Evolutionary conservation across 2,113 vertebrate species (phyloP), one percentile per base, ranked within the genome.

Genomic region (Carollia perspicillata): DNA sequence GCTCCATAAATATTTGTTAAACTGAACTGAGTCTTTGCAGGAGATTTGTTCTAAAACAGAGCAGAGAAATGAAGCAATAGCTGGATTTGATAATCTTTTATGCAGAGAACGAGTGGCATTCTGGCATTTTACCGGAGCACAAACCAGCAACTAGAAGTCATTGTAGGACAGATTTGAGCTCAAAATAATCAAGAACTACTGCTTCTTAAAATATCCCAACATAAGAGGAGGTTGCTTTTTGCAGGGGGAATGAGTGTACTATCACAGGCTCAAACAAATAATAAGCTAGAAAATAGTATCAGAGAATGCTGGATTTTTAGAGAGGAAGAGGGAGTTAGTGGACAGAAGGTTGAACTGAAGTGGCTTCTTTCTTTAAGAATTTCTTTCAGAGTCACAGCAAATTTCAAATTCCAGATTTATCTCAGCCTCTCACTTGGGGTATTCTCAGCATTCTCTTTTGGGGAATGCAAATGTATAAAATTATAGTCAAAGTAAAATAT

Each of bases 381-480:
- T 85, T 84, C 20, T 95, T 87, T 84, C 55, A 93, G 65, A 92
- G 51, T 37, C 74, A 58, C 18, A 63, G 58, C 8, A 91, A 93
- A 72, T 80, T 94, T 93, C 72, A 95, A 94, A 87, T 81, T 69
- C 37, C 2, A 88, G 49, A 92, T 65, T 84, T 42, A 96, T 91
- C 30, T 95, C 63, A 74, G 55, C 18, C 47, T 93, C 40, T 88
- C 71, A 95, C 58, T 74, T 84, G 49, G 69, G 60, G 37, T 84
- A 92, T 87, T 96, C 33, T 58, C 26, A 92, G 77, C 58, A 63
- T 65, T 40, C 51, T 95, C 84, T 95, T 10, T 78, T 94, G 49
- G 44, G 58, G 28, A 96, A 96, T 92, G 42, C 28, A 93, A 93
- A 83, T 53, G n/a, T 79, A 63, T 81, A 91, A 97, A 92, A 93